These are phyloP conservation scores for Drosophila chauvacae DNA, from an alignment of 1,140 invertebrate species.

Conservation along the genomic window DNA sequence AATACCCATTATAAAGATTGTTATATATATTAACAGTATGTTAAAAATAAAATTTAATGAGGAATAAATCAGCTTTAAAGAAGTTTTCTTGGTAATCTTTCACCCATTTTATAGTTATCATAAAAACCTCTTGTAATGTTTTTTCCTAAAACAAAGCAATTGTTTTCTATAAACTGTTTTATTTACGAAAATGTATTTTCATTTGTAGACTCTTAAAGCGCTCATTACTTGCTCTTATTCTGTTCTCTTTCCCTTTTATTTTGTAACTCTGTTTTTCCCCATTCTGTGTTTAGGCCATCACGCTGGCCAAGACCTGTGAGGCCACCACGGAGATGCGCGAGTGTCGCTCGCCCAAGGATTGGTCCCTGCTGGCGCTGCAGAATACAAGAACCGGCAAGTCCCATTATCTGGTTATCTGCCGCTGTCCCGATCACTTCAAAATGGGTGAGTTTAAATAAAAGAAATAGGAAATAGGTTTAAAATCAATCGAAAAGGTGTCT, in stretches of 20 bases:
- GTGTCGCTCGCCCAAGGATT: slow-evolving; percentile 94
- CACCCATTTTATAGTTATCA: neutral
- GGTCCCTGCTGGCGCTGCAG: slow-evolving; percentile 95
- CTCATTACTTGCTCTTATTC: neutral
- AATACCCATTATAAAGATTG: neutral
- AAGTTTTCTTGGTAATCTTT: neutral
- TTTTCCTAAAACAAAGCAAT: too few species aligned
- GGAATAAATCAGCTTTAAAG: neutral
- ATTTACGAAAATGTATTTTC: neutral
- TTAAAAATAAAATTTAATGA: neutral
- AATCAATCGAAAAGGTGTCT: neutral
- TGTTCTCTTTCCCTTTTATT: neutral
- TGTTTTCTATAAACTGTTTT: neutral
- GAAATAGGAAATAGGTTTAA: neutral
- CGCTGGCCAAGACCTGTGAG: slow-evolving; percentile 96
- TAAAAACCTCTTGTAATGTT: neutral
- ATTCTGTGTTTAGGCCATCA: slow-evolving; percentile 87
- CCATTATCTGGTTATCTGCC: slow-evolving; percentile 96
- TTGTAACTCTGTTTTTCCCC: slow-evolving; percentile 4
- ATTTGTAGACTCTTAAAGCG: neutral
- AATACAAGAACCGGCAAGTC: slow-evolving; percentile 96
- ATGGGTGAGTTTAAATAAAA: slow-evolving; percentile 87
- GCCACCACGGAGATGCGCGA: slow-evolving; percentile 94
- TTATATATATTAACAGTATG: neutral
- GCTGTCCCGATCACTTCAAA: slow-evolving; percentile 93